Evolutionary conservation across 2,797 vertebrate genomes (phyloP).

Genomic region (Pelodytes ibericus): DNA sequence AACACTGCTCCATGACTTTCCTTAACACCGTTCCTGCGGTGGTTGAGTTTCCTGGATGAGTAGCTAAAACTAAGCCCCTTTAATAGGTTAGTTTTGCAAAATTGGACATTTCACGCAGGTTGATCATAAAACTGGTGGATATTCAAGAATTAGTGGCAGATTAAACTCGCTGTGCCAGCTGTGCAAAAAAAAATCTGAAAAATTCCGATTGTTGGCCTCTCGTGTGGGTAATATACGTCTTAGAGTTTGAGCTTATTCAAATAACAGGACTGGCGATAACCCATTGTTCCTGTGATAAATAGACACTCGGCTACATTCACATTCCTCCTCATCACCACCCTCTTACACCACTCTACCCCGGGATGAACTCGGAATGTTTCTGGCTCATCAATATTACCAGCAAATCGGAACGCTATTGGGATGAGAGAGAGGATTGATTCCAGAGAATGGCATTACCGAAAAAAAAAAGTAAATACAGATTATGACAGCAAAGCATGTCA

Average conservation of each 20-base stretch:
- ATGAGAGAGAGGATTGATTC: background rate
- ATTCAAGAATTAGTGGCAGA: too few relatives aligned
- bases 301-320: background rate
- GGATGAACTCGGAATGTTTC: slow-evolving; percentile 7
- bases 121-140: too few relatives aligned
- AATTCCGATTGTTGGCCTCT: too few relatives aligned
- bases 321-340: background rate
- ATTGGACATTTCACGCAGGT: too few relatives aligned
- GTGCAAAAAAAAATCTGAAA: too few relatives aligned
- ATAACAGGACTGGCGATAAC: background rate
- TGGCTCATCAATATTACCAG: slow-evolving; percentile 3
- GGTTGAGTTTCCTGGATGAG: too few relatives aligned
- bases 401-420: slow-evolving; percentile 3
- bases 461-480: slow-evolving; percentile 18
- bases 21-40: too few relatives aligned
- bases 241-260: background rate
- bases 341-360: slow-evolving; percentile 21
- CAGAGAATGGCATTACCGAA: slow-evolving; percentile 3
- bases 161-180: too few relatives aligned
- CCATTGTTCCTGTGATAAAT: background rate
- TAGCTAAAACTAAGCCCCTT: too few relatives aligned
- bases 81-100: too few relatives aligned
- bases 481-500: slow-evolving; percentile 29
- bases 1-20: too few relatives aligned
- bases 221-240: too few relatives aligned